phyloP scores from a whole-genome alignment of 2,888 invertebrate species.

The Harpalus rubripes region DNA sequence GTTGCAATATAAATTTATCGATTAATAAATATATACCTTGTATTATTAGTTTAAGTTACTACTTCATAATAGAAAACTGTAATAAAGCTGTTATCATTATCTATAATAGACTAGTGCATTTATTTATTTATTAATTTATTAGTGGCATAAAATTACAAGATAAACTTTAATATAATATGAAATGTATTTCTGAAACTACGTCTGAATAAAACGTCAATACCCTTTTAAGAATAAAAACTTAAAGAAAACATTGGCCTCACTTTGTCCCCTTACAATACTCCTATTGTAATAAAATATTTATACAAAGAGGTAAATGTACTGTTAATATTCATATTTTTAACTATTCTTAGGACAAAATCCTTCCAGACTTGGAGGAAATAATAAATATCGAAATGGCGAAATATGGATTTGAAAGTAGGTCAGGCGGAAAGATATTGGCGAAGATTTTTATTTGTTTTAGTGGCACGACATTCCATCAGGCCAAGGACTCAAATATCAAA shows the following conservation, averaged over 20 bases:
- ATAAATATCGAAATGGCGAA: neutral
- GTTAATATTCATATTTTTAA: conserved; percentile 22
- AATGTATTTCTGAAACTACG: too few relatives aligned
- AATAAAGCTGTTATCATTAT: too few relatives aligned
- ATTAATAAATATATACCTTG: too few relatives aligned
- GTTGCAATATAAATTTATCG: too few relatives aligned
- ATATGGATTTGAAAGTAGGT: neutral
- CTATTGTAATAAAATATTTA: conserved; percentile 14
- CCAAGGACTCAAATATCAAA: too few relatives aligned
- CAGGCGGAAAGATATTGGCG: neutral
- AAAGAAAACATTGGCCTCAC: neutral
- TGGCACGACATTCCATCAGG: too few relatives aligned
- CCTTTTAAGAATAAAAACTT: neutral
- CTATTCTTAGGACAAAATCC: conserved; percentile 9
- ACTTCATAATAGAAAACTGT: too few relatives aligned
- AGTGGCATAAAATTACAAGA: too few relatives aligned
- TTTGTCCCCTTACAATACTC: neutral
- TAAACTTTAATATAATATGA: too few relatives aligned
- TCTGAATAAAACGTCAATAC: neutral
- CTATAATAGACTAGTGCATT: too few relatives aligned
- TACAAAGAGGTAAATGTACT: conserved; percentile 9
- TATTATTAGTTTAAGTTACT: too few relatives aligned
- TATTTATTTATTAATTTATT: too few relatives aligned
- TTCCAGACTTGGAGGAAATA: neutral
- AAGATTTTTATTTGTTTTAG: neutral